These are phyloP conservation scores for Tortrix viridana DNA, from an alignment of 2,888 invertebrate genomes.

Conservation along the genomic window DNA sequence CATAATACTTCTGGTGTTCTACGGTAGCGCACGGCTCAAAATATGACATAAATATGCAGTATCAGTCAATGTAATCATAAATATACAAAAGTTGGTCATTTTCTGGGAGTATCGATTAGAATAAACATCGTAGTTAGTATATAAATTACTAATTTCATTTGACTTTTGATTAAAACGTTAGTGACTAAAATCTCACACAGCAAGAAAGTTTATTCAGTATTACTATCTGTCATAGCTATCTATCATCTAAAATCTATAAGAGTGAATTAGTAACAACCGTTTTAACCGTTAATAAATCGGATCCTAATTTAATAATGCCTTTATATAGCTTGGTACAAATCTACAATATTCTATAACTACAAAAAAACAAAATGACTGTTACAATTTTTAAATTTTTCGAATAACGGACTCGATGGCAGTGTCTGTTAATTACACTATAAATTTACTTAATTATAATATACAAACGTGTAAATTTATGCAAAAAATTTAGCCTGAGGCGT, in stretches of 20 bases:
- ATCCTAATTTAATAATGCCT: conserved; percentile 8
- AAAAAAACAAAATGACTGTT: neutral
- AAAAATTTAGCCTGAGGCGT: conserved; percentile 11
- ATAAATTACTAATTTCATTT: no score
- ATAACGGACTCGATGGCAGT: conserved; percentile 29
- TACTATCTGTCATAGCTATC: no score
- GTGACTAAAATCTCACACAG: no score
- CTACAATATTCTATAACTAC: no score
- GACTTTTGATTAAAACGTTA: no score
- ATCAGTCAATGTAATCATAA: no score
- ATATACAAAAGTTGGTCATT: no score
- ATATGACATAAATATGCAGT: no score
- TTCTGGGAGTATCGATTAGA: no score
- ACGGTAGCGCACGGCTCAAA: no score
- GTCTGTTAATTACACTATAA: conserved; percentile 17
- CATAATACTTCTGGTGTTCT: neutral
- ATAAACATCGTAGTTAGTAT: no score
- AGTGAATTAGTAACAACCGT: conserved; percentile 12
- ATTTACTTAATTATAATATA: conserved; percentile 13
- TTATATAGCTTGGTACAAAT: conserved; percentile 8
- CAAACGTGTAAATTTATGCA: conserved; percentile 1
- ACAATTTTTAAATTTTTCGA: conserved; percentile 1
- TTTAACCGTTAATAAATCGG: conserved; percentile 14
- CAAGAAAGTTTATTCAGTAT: no score
- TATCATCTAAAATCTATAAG: neutral